Evolutionary conservation across 2,888 invertebrate genomes (phyloP).

Genomic region (Anorthoa munda): DNA sequence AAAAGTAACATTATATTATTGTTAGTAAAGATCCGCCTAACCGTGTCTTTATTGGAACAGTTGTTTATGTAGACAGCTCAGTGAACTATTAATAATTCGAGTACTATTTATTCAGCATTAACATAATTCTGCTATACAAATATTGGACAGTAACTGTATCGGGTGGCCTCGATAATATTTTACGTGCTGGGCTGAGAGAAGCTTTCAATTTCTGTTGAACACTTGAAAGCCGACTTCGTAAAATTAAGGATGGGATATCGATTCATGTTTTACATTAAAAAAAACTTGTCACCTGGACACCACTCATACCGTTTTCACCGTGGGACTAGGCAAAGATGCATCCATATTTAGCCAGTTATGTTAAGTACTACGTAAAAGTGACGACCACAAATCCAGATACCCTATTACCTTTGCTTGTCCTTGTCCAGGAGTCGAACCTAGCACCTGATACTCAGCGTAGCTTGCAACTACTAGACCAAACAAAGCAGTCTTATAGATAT

Average conservation of each 20-base stretch:
- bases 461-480: not conserved
- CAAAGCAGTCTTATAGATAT: not conserved
- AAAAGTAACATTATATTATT: not conserved
- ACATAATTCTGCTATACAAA: constrained; percentile 7
- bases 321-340: no score
- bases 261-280: not conserved
- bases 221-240: constrained; percentile 36
- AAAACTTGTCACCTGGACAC: not conserved
- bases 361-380: not conserved
- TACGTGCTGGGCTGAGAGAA: constrained; percentile 3
- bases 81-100: constrained; percentile 34
- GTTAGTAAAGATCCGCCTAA: not conserved
- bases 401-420: not conserved
- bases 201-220: constrained; percentile 32
- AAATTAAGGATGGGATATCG: constrained; percentile 1
- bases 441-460: not conserved
- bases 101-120: constrained; percentile 34
- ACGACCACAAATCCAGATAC: not conserved
- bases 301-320: no score
- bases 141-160: constrained; percentile 23
- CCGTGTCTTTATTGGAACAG: constrained; percentile 1
- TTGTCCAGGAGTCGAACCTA: not conserved
- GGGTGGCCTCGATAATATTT: constrained; percentile 35
- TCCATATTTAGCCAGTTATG: no score
- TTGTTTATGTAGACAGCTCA: constrained; percentile 24